These are phyloP conservation scores for Solenopsis fugax DNA, from an alignment of 1,140 invertebrate species.

Conservation along the genomic window DNA sequence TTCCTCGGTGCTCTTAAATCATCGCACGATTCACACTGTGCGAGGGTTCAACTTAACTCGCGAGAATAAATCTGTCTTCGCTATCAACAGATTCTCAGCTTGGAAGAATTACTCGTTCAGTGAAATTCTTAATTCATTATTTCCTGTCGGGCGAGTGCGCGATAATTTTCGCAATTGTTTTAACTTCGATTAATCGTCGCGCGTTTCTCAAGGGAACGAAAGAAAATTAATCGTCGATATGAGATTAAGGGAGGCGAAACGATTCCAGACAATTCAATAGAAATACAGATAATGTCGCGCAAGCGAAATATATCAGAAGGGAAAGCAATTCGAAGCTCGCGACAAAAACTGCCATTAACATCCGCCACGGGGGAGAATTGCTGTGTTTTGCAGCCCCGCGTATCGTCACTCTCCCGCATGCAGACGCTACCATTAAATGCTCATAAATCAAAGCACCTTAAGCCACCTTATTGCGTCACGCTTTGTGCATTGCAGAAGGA, in stretches of 20 bases:
- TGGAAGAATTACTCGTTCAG: constrained; percentile 34
- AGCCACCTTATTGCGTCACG: constrained; percentile 47
- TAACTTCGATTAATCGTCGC: constrained; percentile 46
- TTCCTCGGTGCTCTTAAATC: constrained; percentile 35
- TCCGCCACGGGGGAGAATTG: constrained; percentile 54
- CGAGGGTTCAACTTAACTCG: constrained; percentile 11
- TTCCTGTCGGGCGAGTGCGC: constrained; percentile 24
- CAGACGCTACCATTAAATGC: constrained; percentile 59
- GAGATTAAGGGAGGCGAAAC: constrained; percentile 37
- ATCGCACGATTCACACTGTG: constrained; percentile 17
- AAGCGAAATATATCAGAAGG: constrained; percentile 38
- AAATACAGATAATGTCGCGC: constrained; percentile 62
- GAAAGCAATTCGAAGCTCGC: constrained; percentile 48
- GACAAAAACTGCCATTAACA: constrained; percentile 62
- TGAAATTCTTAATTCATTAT: constrained; percentile 51
- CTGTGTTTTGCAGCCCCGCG: constrained; percentile 43
- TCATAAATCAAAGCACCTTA: constrained; percentile 59
- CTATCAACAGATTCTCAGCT: constrained; percentile 40
- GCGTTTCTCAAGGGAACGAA: constrained; percentile 7
- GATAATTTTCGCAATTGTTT: constrained; percentile 38
- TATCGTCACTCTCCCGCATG: constrained; percentile 56
- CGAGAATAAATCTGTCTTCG: constrained; percentile 53
- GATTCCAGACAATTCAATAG: constrained; percentile 57
- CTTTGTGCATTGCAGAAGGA: constrained; percentile 16
- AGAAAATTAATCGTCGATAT: constrained; percentile 58